A percentile compares a stretch with the other conserved stretches of the same genome.
phyloP scores from a whole-genome alignment of 2,797 vertebrate species.

The Momotus momota region DNA sequence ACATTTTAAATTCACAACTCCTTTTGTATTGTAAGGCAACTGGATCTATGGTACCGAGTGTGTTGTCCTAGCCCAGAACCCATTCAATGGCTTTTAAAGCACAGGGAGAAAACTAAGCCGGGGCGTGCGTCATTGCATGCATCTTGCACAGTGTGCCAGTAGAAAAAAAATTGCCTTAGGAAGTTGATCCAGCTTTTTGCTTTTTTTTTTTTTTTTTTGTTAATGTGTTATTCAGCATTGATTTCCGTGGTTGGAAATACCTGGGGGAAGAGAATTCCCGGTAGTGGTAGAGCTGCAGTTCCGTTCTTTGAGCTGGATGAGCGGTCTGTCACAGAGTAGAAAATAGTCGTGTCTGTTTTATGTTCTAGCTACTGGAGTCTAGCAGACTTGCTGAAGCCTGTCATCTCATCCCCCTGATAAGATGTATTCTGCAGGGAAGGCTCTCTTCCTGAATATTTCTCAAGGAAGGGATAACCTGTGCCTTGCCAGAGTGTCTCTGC shows the following conservation, averaged over 20 bases:
- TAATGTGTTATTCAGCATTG: background rate
- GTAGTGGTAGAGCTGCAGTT: background rate
- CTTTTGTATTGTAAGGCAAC: background rate
- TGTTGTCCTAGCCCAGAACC: background rate
- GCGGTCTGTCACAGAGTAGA: background rate
- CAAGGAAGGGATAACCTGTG: background rate
- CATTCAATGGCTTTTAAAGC: background rate
- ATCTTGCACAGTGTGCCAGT: background rate
- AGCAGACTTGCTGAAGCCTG: background rate
- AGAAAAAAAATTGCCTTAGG: background rate
- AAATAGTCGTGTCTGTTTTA: background rate
- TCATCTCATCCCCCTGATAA: background rate
- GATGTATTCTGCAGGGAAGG: background rate
- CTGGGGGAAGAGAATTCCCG: background rate
- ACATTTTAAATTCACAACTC: background rate
- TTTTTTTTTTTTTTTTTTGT: background rate
- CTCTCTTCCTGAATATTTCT: background rate
- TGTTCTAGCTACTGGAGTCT: background rate
- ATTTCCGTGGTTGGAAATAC: background rate
- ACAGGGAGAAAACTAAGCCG: background rate
- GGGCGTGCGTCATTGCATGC: rapidly evolving
- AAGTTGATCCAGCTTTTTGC: background rate
- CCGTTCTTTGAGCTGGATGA: background rate
- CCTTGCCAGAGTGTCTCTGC: background rate
- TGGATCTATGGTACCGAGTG: background rate